phyloP scores from a whole-genome alignment of 2,797 vertebrate genomes.

The Neosilurus hyrtlii region DNA sequence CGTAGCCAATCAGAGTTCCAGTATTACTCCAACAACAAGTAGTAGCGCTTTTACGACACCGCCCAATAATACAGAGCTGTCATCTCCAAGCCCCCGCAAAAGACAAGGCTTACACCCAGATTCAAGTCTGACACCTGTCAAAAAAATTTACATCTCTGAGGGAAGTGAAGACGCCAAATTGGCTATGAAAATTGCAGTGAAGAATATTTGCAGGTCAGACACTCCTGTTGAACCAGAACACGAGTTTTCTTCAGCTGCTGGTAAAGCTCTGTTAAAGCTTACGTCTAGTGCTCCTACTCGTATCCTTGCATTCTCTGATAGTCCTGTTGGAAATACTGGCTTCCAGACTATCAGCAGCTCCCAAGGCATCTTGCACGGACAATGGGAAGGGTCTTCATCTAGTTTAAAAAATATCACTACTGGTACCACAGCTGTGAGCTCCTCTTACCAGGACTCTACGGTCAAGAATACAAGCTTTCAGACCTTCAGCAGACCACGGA shows the following conservation, averaged over 20 bases:
- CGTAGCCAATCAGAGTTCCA: constrained; percentile 73
- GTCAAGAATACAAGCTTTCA: constrained; percentile 72
- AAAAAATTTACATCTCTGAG: constrained; percentile 84
- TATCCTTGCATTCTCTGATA: constrained; percentile 67
- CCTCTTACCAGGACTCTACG: constrained; percentile 60
- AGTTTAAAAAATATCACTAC: constrained; percentile 69
- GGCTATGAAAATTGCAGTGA: constrained; percentile 54
- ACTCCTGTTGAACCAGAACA: constrained; percentile 74
- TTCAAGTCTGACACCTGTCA: constrained; percentile 81
- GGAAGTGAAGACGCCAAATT: constrained; percentile 67
- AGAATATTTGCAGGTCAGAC: constrained; percentile 69
- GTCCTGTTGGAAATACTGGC: constrained; percentile 67
- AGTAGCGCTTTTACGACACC: constrained; percentile 64
- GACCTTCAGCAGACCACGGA: constrained; percentile 71
- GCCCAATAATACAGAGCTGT: constrained; percentile 75
- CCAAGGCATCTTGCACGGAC: constrained; percentile 69
- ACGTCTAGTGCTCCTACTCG: constrained; percentile 63
- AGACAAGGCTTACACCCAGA: constrained; percentile 81
- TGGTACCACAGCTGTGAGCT: constrained; percentile 25
- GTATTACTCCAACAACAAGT: constrained; percentile 67
- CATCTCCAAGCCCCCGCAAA: constrained; percentile 86
- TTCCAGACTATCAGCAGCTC: constrained; percentile 75
- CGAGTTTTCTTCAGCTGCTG: constrained; percentile 70
- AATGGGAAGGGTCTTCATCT: constrained; percentile 76
- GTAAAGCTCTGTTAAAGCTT: constrained; percentile 72